Percentiles rank a stretch among this genome's conserved stretches.
Conservation (phyloP, 2,113 vertebrate species). For the Cyanistes caeruleus region DNA sequence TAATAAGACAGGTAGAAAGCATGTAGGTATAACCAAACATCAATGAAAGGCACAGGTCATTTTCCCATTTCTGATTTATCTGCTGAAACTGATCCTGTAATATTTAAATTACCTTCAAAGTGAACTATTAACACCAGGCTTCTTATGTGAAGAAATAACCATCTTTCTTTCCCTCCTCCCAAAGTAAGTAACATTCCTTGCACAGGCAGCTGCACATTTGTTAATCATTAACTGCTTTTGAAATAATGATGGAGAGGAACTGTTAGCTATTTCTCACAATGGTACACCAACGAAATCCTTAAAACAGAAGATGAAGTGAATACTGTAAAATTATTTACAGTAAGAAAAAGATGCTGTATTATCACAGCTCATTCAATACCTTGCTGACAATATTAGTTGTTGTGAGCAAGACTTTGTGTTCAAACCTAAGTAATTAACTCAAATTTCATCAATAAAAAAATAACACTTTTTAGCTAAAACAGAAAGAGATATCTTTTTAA, state of each 20-base stretch:
- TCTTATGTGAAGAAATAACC: slow-evolving; percentile 24
- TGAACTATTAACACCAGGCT: neutral
- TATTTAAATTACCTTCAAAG: neutral
- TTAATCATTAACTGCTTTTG: slow-evolving; percentile 69
- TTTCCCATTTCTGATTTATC: slow-evolving; percentile 1
- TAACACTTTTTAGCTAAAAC: neutral
- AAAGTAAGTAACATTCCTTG: slow-evolving; percentile 71
- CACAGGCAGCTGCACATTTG: slow-evolving; percentile 55
- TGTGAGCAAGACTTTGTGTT: slow-evolving; percentile 68
- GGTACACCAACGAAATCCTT: neutral
- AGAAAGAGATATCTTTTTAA: neutral
- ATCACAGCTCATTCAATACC: slow-evolving; percentile 71
- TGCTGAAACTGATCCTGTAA: neutral
- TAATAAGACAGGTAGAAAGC: neutral
- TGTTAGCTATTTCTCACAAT: neutral
- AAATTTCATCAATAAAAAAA: slow-evolving; percentile 13
- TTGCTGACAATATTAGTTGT: slow-evolving; percentile 67
- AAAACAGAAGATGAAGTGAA: slow-evolving; percentile 48
- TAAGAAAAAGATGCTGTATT: slow-evolving; percentile 56
- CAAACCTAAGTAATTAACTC: slow-evolving; percentile 69
- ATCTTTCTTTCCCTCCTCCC: neutral
- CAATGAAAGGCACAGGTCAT: neutral
- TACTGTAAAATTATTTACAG: slow-evolving; percentile 52
- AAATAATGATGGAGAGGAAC: neutral
- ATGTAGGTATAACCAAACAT: neutral